phyloP scores from a whole-genome alignment of 1,140 invertebrate species.

The Lethrus apterus region DNA sequence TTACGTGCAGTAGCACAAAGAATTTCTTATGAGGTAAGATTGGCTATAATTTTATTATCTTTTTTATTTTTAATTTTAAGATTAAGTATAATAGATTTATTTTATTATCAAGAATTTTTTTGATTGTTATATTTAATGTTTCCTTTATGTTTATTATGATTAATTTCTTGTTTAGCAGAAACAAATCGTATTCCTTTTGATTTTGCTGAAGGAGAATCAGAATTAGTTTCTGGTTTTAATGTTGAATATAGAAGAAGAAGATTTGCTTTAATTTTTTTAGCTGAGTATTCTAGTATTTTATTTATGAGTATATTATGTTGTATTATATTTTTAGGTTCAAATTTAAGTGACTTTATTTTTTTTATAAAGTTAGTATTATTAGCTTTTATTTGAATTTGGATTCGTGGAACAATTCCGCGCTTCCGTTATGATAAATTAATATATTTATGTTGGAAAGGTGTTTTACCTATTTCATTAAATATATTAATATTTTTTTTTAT shows the following conservation, averaged over 20 bases:
- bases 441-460: slow-evolving; percentile 49
- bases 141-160: slow-evolving; percentile 48
- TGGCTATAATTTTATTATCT: slow-evolving; percentile 49
- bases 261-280: slow-evolving; percentile 69
- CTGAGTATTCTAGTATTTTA: slow-evolving; percentile 61
- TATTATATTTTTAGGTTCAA: slow-evolving; percentile 46
- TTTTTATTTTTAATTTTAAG: slow-evolving; percentile 41
- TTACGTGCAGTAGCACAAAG: slow-evolving; percentile 45
- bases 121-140: slow-evolving; percentile 47
- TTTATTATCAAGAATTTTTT: slow-evolving; percentile 39
- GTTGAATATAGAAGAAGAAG: slow-evolving; percentile 57
- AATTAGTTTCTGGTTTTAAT: slow-evolving; percentile 72
- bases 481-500: slow-evolving; percentile 44
- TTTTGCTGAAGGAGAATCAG: slow-evolving; percentile 67
- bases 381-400: slow-evolving; percentile 50
- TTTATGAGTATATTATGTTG: slow-evolving; percentile 54
- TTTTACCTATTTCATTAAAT: slow-evolving; percentile 48
- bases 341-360: slow-evolving; percentile 42
- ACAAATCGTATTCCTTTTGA: slow-evolving; percentile 70
- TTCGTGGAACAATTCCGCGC: slow-evolving; percentile 49
- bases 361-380: slow-evolving; percentile 46
- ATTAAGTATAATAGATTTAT: slow-evolving; percentile 35
- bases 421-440: slow-evolving; percentile 57
- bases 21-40: slow-evolving; percentile 61
- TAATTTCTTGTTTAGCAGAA: slow-evolving; percentile 56